phyloP scores from a whole-genome alignment of 2,113 vertebrate species.

The Alethe diademata region DNA sequence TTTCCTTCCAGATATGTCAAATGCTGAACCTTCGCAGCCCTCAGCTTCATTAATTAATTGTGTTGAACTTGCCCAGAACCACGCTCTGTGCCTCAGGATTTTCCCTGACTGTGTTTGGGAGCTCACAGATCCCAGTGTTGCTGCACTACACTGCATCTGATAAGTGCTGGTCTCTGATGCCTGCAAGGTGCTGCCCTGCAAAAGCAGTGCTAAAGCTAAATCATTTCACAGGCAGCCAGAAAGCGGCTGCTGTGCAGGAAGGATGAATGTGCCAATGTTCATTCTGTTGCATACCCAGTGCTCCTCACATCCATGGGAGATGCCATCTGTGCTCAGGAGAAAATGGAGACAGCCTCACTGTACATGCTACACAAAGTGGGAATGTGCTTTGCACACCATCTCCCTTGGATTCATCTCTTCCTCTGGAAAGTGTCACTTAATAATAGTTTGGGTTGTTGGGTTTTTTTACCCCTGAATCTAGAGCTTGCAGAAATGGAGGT shows the following conservation, averaged over 20 bases:
- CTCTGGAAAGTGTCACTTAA: neutral
- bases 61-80: neutral
- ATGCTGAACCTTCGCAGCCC: neutral
- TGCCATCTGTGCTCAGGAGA: neutral
- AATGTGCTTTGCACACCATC: neutral
- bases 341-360: neutral
- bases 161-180: neutral
- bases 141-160: accelerated
- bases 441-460: neutral
- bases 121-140: neutral
- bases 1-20: neutral
- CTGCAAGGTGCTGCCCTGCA: neutral
- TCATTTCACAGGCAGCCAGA: neutral
- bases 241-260: neutral
- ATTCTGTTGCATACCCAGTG: neutral
- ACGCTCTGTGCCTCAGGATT: accelerated
- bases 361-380: neutral
- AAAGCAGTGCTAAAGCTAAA: neutral
- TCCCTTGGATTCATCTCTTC: neutral
- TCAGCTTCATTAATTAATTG: neutral
- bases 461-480: neutral
- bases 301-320: neutral
- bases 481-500: neutral
- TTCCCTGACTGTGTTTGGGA: neutral
- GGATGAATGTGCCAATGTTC: neutral